Evolutionary conservation across 2,888 invertebrate genomes (phyloP), one percentile per base, ranked within the genome.

Genomic region (Agrochola litura): DNA sequence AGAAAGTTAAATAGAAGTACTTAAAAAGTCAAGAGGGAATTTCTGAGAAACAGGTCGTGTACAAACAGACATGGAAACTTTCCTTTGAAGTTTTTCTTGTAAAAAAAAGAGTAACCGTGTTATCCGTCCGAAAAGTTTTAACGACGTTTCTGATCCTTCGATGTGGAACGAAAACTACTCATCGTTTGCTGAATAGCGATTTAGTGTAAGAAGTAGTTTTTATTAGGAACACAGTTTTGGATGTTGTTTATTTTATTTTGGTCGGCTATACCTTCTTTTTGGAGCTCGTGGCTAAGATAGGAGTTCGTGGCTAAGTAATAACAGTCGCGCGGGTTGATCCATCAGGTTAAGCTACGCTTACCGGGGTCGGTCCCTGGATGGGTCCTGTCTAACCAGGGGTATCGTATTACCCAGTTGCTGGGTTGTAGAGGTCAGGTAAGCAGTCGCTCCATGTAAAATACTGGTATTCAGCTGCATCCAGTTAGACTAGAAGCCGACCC

Each of bases 51-150:
- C 88, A 89, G 88, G 82, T 88, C 86, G 87, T 84, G 84, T 84
- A 89, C 89, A 90, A 90, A 89, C 88, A 88, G 86, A 90, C 85
- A 87, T 87, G 91, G 91, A 90, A 92, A 92, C 90, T 92, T 89
- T 86, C 79, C 80, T 84, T 88, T 90, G 90, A 93, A 92, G 79
- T 83, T 85, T 84, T 65, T 79, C 76, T 69, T 73, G 72, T 76
- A 30, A 71, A 89, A 91, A 93, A 90, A 93, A 91, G 88, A 91
- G 89, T 91, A 91, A 91, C 90, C 81, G 84, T 90, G 91, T 93
- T 92, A 90, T 90, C 88, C 84, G 81, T 84, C 91, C 87, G 89
- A 92, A 92, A 95, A 94, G 92, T 95, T 95, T 93, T 95, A 95
- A 95, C 92, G 94, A 95, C 87, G 87, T 87, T 87, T 89, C 86